phyloP scores from a whole-genome alignment of 2,797 vertebrate species.

The Rhinichthys osculus region DNA sequence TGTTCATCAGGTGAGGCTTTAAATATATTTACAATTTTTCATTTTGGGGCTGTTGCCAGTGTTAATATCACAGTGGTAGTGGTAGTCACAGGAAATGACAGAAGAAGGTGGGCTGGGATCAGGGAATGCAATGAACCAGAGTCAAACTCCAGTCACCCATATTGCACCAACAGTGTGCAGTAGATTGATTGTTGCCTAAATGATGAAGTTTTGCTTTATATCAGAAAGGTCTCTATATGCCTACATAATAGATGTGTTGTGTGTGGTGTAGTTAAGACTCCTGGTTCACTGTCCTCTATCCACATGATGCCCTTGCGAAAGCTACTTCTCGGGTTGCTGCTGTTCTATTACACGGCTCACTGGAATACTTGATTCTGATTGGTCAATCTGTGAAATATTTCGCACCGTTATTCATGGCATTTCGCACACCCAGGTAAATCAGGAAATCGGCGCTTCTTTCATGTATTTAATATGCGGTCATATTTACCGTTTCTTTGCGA shows the following conservation, averaged over 20 bases:
- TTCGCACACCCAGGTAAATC: too few species aligned
- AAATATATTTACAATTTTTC: not conserved
- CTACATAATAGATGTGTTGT: not conserved
- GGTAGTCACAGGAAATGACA: not conserved
- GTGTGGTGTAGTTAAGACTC: not conserved
- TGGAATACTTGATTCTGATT: not conserved
- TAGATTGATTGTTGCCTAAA: not conserved
- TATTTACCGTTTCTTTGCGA: too few species aligned
- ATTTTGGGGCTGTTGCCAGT: not conserved
- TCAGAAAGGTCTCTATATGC: not conserved
- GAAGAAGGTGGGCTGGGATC: constrained; percentile 2
- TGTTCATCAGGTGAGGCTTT: constrained; percentile 72
- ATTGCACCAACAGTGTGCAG: not conserved
- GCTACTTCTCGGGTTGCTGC: not conserved
- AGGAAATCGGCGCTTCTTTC: too few species aligned
- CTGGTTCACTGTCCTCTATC: not conserved
- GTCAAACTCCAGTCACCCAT: not conserved
- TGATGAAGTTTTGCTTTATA: not conserved
- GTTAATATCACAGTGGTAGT: not conserved
- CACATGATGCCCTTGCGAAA: not conserved
- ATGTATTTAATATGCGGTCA: too few species aligned
- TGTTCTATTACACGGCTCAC: not conserved
- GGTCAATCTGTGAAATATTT: not conserved
- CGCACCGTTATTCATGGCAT: not conserved
- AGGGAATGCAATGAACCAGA: not conserved